These are phyloP conservation scores for Polyommatus icarus DNA, from an alignment of 2,888 invertebrate species.

Conservation along the genomic window DNA sequence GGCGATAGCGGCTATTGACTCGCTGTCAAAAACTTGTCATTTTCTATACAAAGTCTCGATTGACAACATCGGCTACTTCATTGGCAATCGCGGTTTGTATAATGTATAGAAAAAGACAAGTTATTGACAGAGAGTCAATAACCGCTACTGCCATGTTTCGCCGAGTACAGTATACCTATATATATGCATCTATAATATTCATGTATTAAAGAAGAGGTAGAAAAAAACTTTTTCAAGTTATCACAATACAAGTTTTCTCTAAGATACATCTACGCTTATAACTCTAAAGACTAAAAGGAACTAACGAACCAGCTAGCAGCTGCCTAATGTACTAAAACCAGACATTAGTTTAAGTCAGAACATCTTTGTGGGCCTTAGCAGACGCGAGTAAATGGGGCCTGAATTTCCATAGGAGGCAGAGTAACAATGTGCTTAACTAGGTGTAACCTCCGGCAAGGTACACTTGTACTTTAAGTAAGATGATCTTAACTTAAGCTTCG, in stretches of 20 bases:
- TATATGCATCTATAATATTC: too few relatives aligned
- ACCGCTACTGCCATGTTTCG: too few relatives aligned
- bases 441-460: constrained; percentile 7
- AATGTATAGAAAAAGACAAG: too few relatives aligned
- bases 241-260: neutral
- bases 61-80: too few relatives aligned
- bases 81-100: too few relatives aligned
- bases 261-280: neutral
- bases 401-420: constrained; percentile 8
- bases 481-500: neutral
- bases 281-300: neutral
- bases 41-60: too few relatives aligned
- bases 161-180: too few relatives aligned
- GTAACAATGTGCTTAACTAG: constrained; percentile 14
- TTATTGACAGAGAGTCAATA: too few relatives aligned
- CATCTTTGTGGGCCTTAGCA: neutral
- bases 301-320: neutral
- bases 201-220: too few relatives aligned
- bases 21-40: too few relatives aligned
- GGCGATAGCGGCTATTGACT: too few relatives aligned
- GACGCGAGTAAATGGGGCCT: neutral
- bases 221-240: too few relatives aligned
- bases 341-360: constrained; percentile 9
- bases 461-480: neutral
- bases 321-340: constrained; percentile 18